Evolutionary conservation across 2,888 invertebrate genomes (phyloP), one percentile per base, ranked within the genome.

Genomic region (Drosophila parthenogenetica): DNA sequence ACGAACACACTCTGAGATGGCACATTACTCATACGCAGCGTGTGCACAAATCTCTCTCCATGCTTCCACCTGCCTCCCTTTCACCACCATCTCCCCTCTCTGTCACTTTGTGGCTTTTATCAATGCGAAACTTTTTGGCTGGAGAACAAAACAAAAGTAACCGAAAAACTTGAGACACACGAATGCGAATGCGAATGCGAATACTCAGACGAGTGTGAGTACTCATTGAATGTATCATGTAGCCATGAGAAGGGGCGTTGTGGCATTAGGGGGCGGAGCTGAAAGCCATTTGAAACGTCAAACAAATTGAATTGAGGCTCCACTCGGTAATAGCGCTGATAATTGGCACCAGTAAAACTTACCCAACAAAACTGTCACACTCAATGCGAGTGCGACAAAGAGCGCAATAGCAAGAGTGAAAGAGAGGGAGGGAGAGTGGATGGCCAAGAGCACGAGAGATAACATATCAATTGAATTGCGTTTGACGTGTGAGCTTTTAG

Each of bases 261-360:
- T 16, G 22, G 29, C 19, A 19, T 3, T 19, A 16, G 48, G 17
- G 25, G 48, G 22, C 16, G 22, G 16, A 16, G 35, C 42, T 67
- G 62, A 82, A 76, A 84, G 81, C 87, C 81, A 83, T 83, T 83
- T 84, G 87, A 84, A 71, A 83, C 83, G 83, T 84, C 83, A 83
- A 77, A 68, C 87, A 83, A 83, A 83, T 83, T 87, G 84, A 83
- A 83, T 83, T 83, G 81, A 61, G 72, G 66, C 71, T 75, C 59
- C 68, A 68, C 71, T 67, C 67, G 67, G 71, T 78, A 77, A 77
- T 77, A 77, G 77, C 78, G 68, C 74, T 71, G 75, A 77, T 77
- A 78, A 77, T 77, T 78, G 77, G 78, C 78, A 45, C 63, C 53
- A 32, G 13, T 19, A 40, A 57, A 63, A 63, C 55, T 55, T 63